A percentile compares a stretch with the other conserved stretches of the same genome.
Conservation (phyloP, 1,140 invertebrate species). For the Thalassaphorura encarpata region DNA sequence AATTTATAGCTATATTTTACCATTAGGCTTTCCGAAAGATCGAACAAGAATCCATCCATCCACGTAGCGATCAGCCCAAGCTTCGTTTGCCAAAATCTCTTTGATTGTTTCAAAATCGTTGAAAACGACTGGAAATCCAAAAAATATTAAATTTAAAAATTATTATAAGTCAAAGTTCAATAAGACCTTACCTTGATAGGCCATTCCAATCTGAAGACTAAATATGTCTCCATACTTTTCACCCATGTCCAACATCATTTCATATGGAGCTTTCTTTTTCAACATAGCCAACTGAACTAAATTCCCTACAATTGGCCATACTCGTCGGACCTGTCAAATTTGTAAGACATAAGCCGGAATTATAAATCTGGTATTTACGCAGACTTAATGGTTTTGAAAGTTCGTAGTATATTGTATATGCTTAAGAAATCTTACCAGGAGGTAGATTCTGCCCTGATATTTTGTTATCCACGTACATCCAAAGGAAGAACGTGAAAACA, state of each 20-base stretch:
- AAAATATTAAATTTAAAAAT: not conserved
- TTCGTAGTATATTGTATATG: no score
- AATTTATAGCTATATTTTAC: not conserved
- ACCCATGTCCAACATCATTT: constrained; percentile 9
- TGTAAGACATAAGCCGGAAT: no score
- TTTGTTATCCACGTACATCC: no score
- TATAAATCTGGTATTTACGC: no score
- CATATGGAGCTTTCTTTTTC: constrained; percentile 14
- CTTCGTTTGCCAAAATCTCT: constrained; percentile 6
- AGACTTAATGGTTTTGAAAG: no score
- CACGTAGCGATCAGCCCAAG: not conserved
- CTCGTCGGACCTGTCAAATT: constrained; percentile 11
- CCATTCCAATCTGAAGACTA: constrained; percentile 5
- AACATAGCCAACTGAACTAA: constrained; percentile 7
- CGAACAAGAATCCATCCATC: not conserved
- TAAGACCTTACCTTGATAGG: constrained; percentile 9
- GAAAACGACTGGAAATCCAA: constrained; percentile 11
- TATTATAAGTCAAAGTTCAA: not conserved
- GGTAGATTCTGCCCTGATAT: no score
- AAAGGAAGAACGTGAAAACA: no score
- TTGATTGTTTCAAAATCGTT: constrained; percentile 10
- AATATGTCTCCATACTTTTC: constrained; percentile 15
- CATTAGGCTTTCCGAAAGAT: not conserved
- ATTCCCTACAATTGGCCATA: constrained; percentile 10
- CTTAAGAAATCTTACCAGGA: no score